Conservation (phyloP, 1,140 invertebrate species). For the Lasioglossum albipes region DNA sequence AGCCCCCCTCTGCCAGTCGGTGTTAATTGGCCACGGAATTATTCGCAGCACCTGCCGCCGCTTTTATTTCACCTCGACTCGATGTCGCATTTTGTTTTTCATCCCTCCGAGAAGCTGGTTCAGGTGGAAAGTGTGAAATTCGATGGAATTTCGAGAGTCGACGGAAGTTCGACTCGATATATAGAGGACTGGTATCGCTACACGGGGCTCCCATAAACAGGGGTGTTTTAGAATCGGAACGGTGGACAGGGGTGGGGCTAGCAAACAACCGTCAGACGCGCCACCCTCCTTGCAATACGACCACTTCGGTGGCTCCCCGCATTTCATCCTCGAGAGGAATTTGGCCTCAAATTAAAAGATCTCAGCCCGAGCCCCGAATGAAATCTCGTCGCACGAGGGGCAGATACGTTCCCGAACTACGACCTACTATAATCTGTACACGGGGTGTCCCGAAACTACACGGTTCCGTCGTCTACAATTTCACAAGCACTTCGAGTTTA, state of each 20-base stretch:
- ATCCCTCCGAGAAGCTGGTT: no score
- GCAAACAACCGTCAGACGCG: constrained; percentile 65
- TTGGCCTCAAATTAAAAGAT: constrained; percentile 80
- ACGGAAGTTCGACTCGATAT: constrained; percentile 35
- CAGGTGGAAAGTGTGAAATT: neutral
- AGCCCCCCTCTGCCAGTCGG: neutral
- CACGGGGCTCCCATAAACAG: constrained; percentile 50
- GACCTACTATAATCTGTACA: constrained; percentile 60
- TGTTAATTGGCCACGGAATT: constrained; percentile 20
- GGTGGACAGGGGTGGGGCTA: constrained; percentile 43
- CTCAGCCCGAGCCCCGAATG: constrained; percentile 72
- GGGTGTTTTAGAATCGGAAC: constrained; percentile 72
- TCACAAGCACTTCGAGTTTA: no score
- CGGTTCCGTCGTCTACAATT: no score
- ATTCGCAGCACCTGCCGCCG: neutral
- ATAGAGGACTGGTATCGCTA: constrained; percentile 32
- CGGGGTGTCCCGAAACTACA: constrained; percentile 50
- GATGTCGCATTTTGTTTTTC: no score
- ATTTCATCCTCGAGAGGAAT: constrained; percentile 78
- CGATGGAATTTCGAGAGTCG: neutral
- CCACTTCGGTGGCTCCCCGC: constrained; percentile 70
- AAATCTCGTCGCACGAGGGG: constrained; percentile 67
- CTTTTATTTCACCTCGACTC: neutral
- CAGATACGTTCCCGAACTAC: constrained; percentile 63
- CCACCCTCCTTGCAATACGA: constrained; percentile 65